Conservation (phyloP, 1,140 invertebrate species). For the Formica selysi region DNA sequence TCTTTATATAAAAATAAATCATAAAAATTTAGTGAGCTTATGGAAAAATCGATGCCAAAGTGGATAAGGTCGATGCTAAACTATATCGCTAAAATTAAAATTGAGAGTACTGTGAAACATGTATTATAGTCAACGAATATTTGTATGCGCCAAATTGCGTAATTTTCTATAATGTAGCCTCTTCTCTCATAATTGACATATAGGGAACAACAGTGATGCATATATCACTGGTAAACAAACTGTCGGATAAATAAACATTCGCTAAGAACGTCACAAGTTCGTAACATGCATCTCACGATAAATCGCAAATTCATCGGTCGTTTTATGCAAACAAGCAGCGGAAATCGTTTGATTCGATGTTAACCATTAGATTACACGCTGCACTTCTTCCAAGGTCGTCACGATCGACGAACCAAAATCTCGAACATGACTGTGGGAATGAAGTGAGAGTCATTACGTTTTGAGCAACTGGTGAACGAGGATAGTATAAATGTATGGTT, state of each 20-base stretch:
- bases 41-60: background rate
- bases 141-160: constrained; percentile 1
- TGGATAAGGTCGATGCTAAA: background rate
- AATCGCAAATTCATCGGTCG: constrained; percentile 44
- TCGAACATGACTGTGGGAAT: background rate
- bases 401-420: constrained; percentile 34
- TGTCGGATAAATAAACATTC: constrained; percentile 32
- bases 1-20: background rate
- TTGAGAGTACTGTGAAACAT: background rate
- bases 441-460: constrained; percentile 16
- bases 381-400: constrained; percentile 25
- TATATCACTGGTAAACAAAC: constrained; percentile 3
- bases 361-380: constrained; percentile 42
- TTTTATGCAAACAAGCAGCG: constrained; percentile 32
- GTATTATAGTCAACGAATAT: constrained; percentile 8
- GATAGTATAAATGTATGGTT: background rate
- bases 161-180: constrained; percentile 27
- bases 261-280: background rate
- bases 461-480: constrained; percentile 23
- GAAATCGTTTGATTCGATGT: constrained; percentile 43
- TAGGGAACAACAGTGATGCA: constrained; percentile 28
- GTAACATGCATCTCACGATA: constrained; percentile 6
- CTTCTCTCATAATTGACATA: constrained; percentile 47
- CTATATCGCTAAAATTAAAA: background rate
- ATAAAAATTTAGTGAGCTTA: background rate